Conservation (phyloP, 2,888 invertebrate species). For the Platypus cylindrus region DNA sequence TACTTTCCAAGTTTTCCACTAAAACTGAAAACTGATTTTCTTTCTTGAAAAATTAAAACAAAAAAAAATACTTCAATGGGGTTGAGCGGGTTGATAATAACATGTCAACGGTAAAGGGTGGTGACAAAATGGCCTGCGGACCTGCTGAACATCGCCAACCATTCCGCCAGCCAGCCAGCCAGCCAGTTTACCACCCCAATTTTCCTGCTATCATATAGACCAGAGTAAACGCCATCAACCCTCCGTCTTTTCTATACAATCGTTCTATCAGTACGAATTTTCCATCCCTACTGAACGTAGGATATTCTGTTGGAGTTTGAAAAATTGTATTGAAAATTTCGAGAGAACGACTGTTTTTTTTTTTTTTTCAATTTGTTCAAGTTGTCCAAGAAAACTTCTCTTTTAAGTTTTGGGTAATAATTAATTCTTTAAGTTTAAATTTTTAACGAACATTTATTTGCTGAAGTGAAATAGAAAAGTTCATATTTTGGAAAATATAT, state of each 20-base stretch:
- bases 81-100: conserved; percentile 30
- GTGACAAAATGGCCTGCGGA: conserved; percentile 51
- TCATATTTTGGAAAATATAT: not conserved
- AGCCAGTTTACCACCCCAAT: conserved; percentile 27
- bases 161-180: conserved; percentile 33
- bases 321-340: no score
- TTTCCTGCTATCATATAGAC: conserved; percentile 5
- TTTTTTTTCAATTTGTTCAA: not conserved
- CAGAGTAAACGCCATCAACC: conserved; percentile 5
- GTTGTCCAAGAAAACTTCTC: not conserved
- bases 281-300: conserved; percentile 11
- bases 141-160: conserved; percentile 30
- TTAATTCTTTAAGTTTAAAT: no score
- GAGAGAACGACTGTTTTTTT: no score
- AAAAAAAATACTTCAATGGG: not conserved
- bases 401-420: not conserved
- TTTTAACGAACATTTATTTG: no score
- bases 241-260: no score
- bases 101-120: conserved; percentile 32
- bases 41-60: no score
- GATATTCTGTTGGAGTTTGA: not conserved
- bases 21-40: no score
- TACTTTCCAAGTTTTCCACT: no score
- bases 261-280: conserved; percentile 12
- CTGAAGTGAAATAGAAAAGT: no score